Base-by-base conservation (phyloP, 2,113 vertebrate species). In the Hydrolagus affinis region DNA sequence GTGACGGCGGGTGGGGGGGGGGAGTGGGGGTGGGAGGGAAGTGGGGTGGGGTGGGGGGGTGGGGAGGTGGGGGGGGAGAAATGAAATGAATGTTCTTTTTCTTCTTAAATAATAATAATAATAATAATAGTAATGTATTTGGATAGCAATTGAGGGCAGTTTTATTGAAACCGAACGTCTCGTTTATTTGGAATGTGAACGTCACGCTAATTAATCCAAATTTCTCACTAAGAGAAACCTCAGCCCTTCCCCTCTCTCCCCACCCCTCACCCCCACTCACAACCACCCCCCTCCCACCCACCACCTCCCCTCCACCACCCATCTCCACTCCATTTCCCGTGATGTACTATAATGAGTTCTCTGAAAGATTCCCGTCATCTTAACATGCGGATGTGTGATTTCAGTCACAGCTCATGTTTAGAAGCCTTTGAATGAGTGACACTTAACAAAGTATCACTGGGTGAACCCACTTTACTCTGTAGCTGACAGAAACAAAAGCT, bases 361-460 rank as follows among this genome's bases (percentile, higher is more conserved):
- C 60, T 62, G 44, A 83, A 66, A 68, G 62, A 83, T 25, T 11
- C 62, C 21, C 30, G 32, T 83, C 60, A 83, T 83, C 15, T 15
- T 64, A 66, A 66, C 28, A 83, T 15, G 6, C 15, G 25, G 60
- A 83, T 6, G 60, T 28, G 17, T 32, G 25, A 83, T 83, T 83
- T 83, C 62, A 83, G 78, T 83, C 62, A 32, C 62, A 83, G 32
- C 17, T 25, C 78, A 83, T 83, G 66, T 83, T 83, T 56, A 4
- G 78, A 83, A 83, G 87, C 87, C 88, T 86, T 85, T 88, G 88
- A 86, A 92, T 89, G 89, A 92, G 86, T 90, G 91, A 90, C 91
- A 90, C 86, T 88, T 89, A 88, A 86, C 89, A 89, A 77, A n/a
- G 80, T 83, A 83, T 83, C 78, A 83, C 62, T 83, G 30, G 78